A percentile compares a stretch with the other conserved stretches of the same genome.
Evolutionary conservation across 2,888 invertebrate genomes (phyloP).

Genomic region (Dryococelus australis): DNA sequence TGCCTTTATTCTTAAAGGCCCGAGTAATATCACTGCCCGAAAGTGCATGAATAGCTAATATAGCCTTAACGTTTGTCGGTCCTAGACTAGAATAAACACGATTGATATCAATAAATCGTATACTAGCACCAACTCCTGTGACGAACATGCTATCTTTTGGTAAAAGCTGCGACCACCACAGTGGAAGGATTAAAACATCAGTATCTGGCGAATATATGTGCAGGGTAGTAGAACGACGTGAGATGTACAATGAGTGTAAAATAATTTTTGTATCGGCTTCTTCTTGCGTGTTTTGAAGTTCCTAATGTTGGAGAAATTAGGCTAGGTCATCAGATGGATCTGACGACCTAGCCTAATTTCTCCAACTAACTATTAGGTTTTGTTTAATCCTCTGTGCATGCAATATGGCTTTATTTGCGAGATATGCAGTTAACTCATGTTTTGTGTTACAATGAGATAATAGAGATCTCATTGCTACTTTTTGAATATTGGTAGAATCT

Average conservation of each 20-base stretch:
- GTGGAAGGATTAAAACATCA: constrained; percentile 32
- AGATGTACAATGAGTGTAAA: background rate
- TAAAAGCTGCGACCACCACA: constrained; percentile 32
- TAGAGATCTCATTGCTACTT: background rate
- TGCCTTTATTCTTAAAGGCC: constrained; percentile 20
- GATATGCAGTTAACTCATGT: background rate
- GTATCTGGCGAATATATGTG: constrained; percentile 28
- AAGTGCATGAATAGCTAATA: background rate
- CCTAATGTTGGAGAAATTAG: no score
- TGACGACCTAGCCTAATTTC: background rate
- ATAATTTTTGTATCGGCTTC: background rate
- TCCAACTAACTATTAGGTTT: background rate
- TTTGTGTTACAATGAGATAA: background rate
- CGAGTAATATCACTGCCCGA: background rate
- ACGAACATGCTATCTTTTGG: constrained; percentile 33
- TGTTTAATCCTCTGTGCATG: constrained; percentile 1
- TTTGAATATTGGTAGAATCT: constrained; percentile 20
- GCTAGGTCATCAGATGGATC: background rate
- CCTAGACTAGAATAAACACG: background rate
- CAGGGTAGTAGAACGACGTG: background rate
- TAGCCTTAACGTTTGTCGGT: background rate
- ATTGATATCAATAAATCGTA: background rate
- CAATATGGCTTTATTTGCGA: background rate
- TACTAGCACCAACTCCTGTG: constrained; percentile 28
- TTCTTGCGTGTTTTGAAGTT: background rate